These are phyloP conservation scores for cat (Felis catus) DNA, from an alignment of 2,113 vertebrate species.

Conservation along the genomic window DNA sequence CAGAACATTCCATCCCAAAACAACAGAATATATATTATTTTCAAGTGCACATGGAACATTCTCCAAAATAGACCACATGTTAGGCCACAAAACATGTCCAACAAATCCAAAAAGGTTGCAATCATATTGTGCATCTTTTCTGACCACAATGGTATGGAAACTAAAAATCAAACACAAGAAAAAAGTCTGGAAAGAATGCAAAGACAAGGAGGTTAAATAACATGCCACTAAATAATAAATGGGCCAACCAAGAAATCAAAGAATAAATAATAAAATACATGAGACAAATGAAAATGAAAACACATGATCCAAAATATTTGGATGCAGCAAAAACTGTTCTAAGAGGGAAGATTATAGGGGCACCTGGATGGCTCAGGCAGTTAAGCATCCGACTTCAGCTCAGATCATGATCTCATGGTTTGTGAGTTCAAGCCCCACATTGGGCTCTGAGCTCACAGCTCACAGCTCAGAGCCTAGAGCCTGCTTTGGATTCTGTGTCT, in stretches of 20 bases:
- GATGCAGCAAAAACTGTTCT: neutral
- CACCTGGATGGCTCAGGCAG: no score
- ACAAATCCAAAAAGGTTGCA: neutral
- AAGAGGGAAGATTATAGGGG: neutral
- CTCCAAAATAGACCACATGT: neutral
- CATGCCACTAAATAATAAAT: neutral
- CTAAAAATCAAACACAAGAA: neutral
- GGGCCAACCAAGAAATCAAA: neutral
- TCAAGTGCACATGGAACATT: neutral
- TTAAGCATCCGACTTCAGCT: rapidly evolving
- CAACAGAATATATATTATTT: neutral
- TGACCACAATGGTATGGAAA: neutral
- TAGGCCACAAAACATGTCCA: neutral
- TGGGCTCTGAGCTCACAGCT: no score
- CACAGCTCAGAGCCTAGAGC: no score
- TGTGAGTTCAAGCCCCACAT: no score
- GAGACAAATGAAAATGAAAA: neutral
- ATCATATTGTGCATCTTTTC: neutral
- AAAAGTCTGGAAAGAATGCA: neutral
- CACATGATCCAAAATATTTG: neutral
- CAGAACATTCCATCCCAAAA: neutral
- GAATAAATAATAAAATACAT: neutral
- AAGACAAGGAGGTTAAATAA: neutral
- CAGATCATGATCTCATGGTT: no score
- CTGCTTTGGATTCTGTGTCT: no score